These are phyloP conservation scores for Wiebesia pumilae DNA, from an alignment of 1,140 invertebrate genomes.

Conservation along the genomic window DNA sequence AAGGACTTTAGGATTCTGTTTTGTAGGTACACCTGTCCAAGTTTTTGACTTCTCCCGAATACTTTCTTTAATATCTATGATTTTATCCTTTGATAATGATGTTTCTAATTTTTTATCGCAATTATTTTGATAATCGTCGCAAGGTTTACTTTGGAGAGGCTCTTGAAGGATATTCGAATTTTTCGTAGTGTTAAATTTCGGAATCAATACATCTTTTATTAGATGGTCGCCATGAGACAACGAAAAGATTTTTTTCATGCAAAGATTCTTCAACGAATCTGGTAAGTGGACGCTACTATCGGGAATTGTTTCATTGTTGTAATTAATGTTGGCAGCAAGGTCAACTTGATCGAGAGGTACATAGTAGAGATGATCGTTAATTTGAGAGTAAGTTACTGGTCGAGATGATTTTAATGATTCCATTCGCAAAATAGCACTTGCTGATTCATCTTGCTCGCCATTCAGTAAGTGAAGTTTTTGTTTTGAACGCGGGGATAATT, in stretches of 20 bases:
- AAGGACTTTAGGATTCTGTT: conserved; percentile 77
- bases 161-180: conserved; percentile 64
- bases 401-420: conserved; percentile 51
- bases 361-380: conserved; percentile 59
- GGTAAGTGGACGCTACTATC: not conserved
- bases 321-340: not conserved
- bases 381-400: conserved; percentile 32
- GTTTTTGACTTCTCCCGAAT: conserved; percentile 65
- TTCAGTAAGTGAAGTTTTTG: conserved; percentile 55
- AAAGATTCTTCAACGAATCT: conserved; percentile 74
- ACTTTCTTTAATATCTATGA: not conserved
- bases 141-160: conserved; percentile 16
- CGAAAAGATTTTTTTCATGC: conserved; percentile 78
- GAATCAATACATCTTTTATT: conserved; percentile 78
- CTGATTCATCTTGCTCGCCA: no score
- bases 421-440: conserved; percentile 2
- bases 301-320: not conserved
- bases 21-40: conserved; percentile 78
- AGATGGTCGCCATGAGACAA: conserved; percentile 80
- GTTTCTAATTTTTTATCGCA: not conserved
- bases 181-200: conserved; percentile 78
- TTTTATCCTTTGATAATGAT: not conserved
- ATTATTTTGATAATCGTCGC: not conserved
- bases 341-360: conserved; percentile 39
- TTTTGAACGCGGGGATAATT: conserved; percentile 54